Base-by-base conservation (phyloP, 1,140 invertebrate species). In the Drosophila arawakana region DNA sequence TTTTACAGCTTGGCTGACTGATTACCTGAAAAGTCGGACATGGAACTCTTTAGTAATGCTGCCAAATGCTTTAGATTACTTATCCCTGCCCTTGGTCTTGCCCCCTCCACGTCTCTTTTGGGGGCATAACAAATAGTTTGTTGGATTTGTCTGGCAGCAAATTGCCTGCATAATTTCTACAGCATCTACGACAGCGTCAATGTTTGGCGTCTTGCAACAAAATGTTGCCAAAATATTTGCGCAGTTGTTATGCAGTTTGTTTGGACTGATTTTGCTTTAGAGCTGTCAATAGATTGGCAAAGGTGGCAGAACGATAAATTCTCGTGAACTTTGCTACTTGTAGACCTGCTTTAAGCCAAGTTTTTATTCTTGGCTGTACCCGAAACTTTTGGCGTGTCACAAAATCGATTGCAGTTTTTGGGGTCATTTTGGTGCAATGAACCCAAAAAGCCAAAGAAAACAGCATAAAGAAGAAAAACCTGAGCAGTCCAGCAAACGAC, bases 151-250 rank as follows among this genome's bases (percentile, higher is more conserved):
- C 41, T 63, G 52, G 41, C 47, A 39, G 55, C 67, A 81, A 86
- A 86, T 85, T 86, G 81, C 50, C 78, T 85, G 82, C 81, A 85
- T 85, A 85, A 85, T 85, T 85, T 81, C 46, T 13, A 39, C 61
- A 69, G 41, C 13, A 50, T 44, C 34, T n/a, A 52, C 11, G 30
- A 34, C 49, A n/a, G 35, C 50, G n/a, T 54, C 50, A 25, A 25
- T 21, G 9, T 11, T 50, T 21, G 49, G 10, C 25, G 7, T 52
- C 49, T 8, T 49, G 25, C 60, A 61, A 43, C 46, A 75, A 54
- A 75, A 81, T 79, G 71, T 46, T 74, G 78, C 68, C 79, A 84
- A 57, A 84, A 84, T 78, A 84, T 84, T 84, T 73, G 62, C 69
- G 72, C 78, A 79, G 67, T 63, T 69, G 62, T 73, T 71, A 71